Evolutionary conservation across 2,113 vertebrate genomes (phyloP), one percentile per base, ranked within the genome.

Genomic region (Lepus americanus): DNA sequence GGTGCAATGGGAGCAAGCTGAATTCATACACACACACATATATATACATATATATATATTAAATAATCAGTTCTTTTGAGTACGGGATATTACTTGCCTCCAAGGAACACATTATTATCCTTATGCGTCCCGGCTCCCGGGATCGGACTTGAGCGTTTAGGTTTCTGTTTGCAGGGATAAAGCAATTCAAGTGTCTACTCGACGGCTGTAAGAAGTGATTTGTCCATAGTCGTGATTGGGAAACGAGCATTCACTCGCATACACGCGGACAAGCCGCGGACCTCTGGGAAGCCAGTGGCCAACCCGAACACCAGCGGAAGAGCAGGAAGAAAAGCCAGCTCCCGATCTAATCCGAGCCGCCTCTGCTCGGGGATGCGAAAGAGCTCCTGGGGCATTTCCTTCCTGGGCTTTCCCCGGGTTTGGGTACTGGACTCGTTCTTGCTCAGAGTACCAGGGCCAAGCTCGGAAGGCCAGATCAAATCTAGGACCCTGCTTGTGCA

Each of bases 121-220:
- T 88, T 89, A 82, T 55, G 74, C 73, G 82, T 70, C 13, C 3
- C 2, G 27, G 25, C 53, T 67, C 33, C 0, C 1, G 51, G 12
- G 9, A 36, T 61, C 61, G 5, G 14, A 33, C 17, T 25, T 39
- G 53, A 64, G 8, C 16, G 23, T 74, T 92, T 87, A 70, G 36
- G 61, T 96, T 97, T 97, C 89, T 70, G 49, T 81, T 96, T 85
- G 70, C 98, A 98, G 98, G 98, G 94, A 33, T 77, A 85, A 98
- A 98, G 97, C 98, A 98, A 70, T 99, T 99, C 97, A 98, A 98
- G 97, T 98, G 98, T 55, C 98, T 98, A 96, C 99, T 98, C 95
- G 93, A 98, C 63, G 98, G 98, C 97, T 98, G 98, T 97, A 98
- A 96, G 96, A 98, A 98, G 97, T 97, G 97, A 79, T 98, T 98